A percentile compares a stretch with the other conserved stretches of the same genome.
Conservation (phyloP, 2,797 vertebrate genomes). For the Etheostoma nigrum region DNA sequence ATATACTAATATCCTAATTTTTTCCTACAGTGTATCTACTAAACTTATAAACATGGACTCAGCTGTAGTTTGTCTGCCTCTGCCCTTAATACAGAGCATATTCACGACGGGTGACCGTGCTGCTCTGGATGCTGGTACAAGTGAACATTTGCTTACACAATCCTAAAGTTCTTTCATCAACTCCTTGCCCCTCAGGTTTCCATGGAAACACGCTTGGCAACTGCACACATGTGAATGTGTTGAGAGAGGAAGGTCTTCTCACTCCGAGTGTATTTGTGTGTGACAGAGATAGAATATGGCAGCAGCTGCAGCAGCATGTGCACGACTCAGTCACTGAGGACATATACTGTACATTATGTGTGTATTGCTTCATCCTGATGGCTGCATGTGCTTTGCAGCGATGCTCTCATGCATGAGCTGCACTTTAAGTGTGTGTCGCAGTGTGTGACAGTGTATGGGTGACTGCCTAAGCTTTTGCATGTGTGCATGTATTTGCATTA, state of each 20-base stretch:
- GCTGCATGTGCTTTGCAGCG: constrained; percentile 14
- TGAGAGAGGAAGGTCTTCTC: constrained; percentile 53
- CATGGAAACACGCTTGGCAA: constrained; percentile 78
- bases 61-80: background rate
- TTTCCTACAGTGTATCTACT: background rate
- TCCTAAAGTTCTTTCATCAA: constrained; percentile 73
- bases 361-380: constrained; percentile 8
- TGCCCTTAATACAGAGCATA: background rate
- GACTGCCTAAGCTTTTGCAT: constrained; percentile 38
- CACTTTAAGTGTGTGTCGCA: background rate
- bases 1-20: background rate
- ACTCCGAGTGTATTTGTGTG: constrained; percentile 19
- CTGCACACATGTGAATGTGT: constrained; percentile 60
- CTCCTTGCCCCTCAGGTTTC: constrained; percentile 71
- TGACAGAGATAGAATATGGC: constrained; percentile 64
- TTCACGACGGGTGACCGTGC: background rate
- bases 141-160: constrained; percentile 59
- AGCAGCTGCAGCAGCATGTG: constrained; percentile 43
- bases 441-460: background rate
- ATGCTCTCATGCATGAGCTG: constrained; percentile 3
- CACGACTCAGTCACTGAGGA: constrained; percentile 45
- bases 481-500: constrained; percentile 56
- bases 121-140: constrained; percentile 48
- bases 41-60: background rate
- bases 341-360: constrained; percentile 22